A percentile compares a stretch with the other conserved stretches of the same genome.
Conservation (phyloP, 2,113 vertebrate genomes). For the Ailuropoda melanoleuca region DNA sequence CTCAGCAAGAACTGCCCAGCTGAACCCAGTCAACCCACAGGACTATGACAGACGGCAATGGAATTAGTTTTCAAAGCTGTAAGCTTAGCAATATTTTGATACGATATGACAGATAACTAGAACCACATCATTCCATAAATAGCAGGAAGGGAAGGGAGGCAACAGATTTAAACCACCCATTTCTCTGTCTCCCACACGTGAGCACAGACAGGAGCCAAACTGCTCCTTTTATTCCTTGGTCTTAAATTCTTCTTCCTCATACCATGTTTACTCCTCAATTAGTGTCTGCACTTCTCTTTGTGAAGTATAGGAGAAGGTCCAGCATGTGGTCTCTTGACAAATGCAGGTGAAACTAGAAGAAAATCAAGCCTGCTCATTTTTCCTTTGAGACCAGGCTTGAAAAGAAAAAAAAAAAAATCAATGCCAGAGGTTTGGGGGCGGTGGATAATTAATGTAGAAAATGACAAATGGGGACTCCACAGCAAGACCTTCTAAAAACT, state of each 20-base stretch:
- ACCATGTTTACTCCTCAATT: not conserved
- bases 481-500: not conserved
- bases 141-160: not conserved
- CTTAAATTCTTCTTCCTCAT: not conserved
- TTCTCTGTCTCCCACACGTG: not conserved
- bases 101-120: no score
- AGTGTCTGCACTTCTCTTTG: not conserved
- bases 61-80: not conserved
- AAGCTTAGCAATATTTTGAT: not conserved
- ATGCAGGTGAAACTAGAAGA: not conserved
- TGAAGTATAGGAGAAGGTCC: not conserved
- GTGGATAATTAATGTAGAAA: not conserved
- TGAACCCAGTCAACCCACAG: not conserved
- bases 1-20: not conserved
- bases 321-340: not conserved
- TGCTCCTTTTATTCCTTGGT: not conserved
- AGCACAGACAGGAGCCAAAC: not conserved
- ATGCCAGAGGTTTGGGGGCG: fast-evolving
- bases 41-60: not conserved
- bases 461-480: not conserved
- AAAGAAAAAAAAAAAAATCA: not conserved
- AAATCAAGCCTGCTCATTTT: not conserved
- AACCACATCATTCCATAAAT: fast-evolving
- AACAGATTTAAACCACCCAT: not conserved
- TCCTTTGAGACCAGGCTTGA: not conserved